Base-by-base conservation (phyloP, 2,888 invertebrate species). In the Gortyna flavago region DNA sequence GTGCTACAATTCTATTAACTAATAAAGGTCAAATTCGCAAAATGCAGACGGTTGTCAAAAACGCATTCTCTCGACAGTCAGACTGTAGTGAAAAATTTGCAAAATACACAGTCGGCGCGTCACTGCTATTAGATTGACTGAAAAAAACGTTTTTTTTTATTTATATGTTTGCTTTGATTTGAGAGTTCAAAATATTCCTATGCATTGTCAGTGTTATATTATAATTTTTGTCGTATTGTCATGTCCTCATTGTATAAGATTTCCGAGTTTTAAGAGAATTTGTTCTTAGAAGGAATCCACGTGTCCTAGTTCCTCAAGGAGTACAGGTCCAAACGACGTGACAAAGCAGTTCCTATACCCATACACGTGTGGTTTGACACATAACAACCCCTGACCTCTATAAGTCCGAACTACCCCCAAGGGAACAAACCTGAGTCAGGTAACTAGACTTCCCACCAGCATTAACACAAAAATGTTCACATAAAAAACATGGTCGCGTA, bases 401-500 rank as follows among this genome's bases (percentile, higher is more conserved):
- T 67, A 62, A 72, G 72, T 61, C 65, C 68, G 11, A 59, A 71
- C 72, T 35, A 57, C 68, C 61, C 82, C 54, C 75, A 25, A 57
- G 82, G 67, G 82, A 48, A 32, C 1, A 65, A 84, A 59, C 70
- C 59, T 57, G 51, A 61, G 72, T 41, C 61, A 65, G 59, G 65
- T 80, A 72, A 75, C 71, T 68, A 71, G 57, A 51, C 21, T 44
- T 59, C 64, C 29, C 29, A 69, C 81, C 18, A 48, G 35, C 11
- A 59, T 59, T 69, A 81, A 69, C 44, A 54, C 64, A 64, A 65
- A 74, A 74, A 75, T 62, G 11, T 65, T 25, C 44, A 59, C 57
- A 59, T 71, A 82, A 71, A 38, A 80, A 68, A 81, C 59, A 69
- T 64, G 78, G 32, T 25, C 51, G 35, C 51, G 54, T 66, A 66